Base-by-base conservation (phyloP, 2,113 vertebrate species). In the Podiceps cristatus region DNA sequence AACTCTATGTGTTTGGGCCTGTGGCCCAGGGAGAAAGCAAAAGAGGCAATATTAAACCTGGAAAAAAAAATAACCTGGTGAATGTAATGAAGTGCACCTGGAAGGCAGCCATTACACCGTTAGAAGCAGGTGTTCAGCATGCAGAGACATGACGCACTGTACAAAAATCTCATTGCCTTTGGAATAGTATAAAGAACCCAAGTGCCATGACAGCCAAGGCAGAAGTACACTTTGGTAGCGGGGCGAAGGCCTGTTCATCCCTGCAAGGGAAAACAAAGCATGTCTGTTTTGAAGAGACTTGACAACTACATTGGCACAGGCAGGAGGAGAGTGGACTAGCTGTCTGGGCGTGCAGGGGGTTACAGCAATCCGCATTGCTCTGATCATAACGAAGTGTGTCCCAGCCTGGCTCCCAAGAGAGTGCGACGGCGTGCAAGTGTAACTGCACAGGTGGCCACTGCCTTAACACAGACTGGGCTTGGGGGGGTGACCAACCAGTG, bases 231-330 rank as follows among this genome's bases (percentile, higher is more conserved):
- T 24, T 37, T 1, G 7, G 63, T 15, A 33, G 58, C 13, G 22
- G 29, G 35, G 52, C 60, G 62, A 64, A 56, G 58, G 25, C n/a
- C n/a, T 47, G 1, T 67, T 73, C 24, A 15, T 47, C 59, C 33
- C n/a, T 2, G 13, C 0, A 19, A 17, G 5, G 2, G 28, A 9
- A 28, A 58, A n/a, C 10, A 24, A 66, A 50, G 18, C 4, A 0
- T 3, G 2, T 44, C 35, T 69, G 0, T 64, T 76, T 76, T 28
- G 5, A 76, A 71, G 71, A 59, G 22, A 35, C 20, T 31, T 10
- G 44, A 50, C 50, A n/a, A 25, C 10, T 9, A 9, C 25, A 2
- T 47, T 45, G 37, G 23, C 59, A 58, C 25, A 6, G 27, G 18
- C 31, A 62, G 47, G 42, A 69, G 44, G 31, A n/a, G 11, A 1